Percentiles rank a stretch among this genome's conserved stretches.
These are phyloP conservation scores for Malurus alboscapulatus DNA, from an alignment of 2,113 vertebrate genomes.

Conservation along the genomic window DNA sequence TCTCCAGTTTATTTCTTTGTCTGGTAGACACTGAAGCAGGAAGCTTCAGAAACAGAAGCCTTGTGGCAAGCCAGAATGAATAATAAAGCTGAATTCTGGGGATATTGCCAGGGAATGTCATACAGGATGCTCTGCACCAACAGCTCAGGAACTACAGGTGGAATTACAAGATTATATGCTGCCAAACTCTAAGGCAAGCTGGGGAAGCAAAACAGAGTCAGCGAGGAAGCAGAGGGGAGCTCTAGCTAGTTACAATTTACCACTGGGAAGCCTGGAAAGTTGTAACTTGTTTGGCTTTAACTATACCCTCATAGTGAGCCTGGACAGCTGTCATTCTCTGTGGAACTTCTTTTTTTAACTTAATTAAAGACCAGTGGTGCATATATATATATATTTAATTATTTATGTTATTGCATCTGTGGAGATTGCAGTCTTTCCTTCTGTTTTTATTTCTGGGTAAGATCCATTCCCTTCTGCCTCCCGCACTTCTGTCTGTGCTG, in stretches of 20 bases:
- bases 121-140: slow-evolving; percentile 16
- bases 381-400: not conserved
- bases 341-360: not conserved
- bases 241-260: not conserved
- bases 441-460: not conserved
- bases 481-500: not conserved
- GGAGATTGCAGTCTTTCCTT: not conserved
- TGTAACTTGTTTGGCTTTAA: not conserved
- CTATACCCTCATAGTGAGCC: not conserved
- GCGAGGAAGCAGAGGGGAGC: not conserved
- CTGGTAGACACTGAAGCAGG: not conserved
- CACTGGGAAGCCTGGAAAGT: not conserved
- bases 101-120: slow-evolving; percentile 40
- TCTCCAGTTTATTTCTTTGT: slow-evolving; percentile 20
- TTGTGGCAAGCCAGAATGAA: slow-evolving; percentile 32
- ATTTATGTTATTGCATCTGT: not conserved
- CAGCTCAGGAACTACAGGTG: slow-evolving; percentile 35
- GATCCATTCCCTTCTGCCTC: not conserved
- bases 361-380: not conserved
- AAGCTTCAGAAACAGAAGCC: slow-evolving; percentile 27
- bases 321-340: not conserved
- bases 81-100: slow-evolving; percentile 50
- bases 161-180: slow-evolving; percentile 3
- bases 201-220: not conserved
- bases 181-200: not conserved